A percentile compares a stretch with the other conserved stretches of the same genome.
Conservation (phyloP, 2,797 vertebrate genomes). For the Erithacus rubecula region DNA sequence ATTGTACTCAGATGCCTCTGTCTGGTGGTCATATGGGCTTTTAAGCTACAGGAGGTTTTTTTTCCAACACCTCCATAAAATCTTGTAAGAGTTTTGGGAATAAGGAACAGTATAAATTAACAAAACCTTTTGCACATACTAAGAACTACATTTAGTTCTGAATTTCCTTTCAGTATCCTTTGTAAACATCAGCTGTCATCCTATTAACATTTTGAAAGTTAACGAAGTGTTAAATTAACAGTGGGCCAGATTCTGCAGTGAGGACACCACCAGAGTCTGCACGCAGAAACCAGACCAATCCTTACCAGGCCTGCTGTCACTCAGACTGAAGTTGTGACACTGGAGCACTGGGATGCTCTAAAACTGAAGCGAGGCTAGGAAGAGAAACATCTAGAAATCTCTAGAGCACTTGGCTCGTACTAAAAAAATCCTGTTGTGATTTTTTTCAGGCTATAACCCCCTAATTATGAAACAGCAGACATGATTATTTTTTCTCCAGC, state of each 20-base stretch:
- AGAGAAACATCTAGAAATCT: constrained; percentile 4
- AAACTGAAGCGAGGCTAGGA: neutral
- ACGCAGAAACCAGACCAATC: neutral
- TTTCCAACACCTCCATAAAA: neutral
- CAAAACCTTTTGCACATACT: neutral
- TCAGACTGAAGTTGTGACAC: neutral
- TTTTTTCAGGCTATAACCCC: neutral
- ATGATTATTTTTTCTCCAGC: neutral
- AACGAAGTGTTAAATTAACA: neutral
- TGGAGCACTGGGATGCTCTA: neutral
- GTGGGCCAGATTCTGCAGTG: neutral
- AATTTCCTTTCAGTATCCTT: neutral
- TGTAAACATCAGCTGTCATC: neutral
- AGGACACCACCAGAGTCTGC: neutral
- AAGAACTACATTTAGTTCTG: neutral
- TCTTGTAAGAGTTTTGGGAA: neutral
- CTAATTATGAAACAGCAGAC: neutral
- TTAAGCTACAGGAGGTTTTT: neutral
- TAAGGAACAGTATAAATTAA: neutral
- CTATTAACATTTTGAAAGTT: neutral
- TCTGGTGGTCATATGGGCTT: neutral
- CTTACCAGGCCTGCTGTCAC: neutral
- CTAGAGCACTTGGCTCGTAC: neutral
- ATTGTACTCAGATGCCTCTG: neutral
- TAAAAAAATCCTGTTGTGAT: neutral